Conservation (phyloP, 2,113 vertebrate species). For the Ascaphus truei region DNA sequence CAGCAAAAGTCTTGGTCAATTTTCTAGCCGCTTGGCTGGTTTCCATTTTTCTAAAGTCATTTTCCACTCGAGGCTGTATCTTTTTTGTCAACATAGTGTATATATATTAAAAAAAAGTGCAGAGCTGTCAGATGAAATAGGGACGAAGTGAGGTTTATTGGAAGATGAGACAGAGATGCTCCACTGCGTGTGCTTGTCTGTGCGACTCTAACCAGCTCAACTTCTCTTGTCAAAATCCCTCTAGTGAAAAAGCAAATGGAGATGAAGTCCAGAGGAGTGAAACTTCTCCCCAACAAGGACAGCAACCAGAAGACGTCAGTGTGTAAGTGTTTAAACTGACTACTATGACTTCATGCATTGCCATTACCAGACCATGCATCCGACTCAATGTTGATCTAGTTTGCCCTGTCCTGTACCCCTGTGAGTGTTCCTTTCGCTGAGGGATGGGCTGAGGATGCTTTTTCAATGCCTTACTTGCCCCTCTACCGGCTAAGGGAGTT, state of each 20-base stretch:
- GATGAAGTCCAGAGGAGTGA: constrained; percentile 92
- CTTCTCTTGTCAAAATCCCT: constrained; percentile 29
- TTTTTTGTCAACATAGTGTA: no score
- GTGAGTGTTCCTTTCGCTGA: not conserved
- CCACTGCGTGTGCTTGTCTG: no score
- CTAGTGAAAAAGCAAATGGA: constrained; percentile 98
- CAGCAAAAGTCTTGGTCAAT: no score
- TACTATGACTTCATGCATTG: constrained; percentile 20
- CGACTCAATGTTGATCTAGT: constrained; percentile 36
- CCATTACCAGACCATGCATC: constrained; percentile 31
- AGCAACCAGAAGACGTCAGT: constrained; percentile 97
- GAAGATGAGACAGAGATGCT: no score
- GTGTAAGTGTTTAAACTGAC: constrained; percentile 73
- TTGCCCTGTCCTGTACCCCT: not conserved
- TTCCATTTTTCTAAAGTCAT: no score
- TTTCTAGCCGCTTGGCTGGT: no score
- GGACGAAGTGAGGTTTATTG: no score
- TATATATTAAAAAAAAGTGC: no score
- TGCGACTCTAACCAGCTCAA: no score
- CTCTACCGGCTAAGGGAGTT: not conserved
- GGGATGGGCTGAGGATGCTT: constrained; percentile 33
- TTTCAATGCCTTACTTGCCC: constrained; percentile 21
- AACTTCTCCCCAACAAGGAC: constrained; percentile 96
- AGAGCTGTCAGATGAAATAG: no score
- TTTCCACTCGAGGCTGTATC: no score